A percentile compares a stretch with the other conserved stretches of the same genome.
phyloP scores from a whole-genome alignment of 2,113 vertebrate genomes.

The Mustelus asterias region DNA sequence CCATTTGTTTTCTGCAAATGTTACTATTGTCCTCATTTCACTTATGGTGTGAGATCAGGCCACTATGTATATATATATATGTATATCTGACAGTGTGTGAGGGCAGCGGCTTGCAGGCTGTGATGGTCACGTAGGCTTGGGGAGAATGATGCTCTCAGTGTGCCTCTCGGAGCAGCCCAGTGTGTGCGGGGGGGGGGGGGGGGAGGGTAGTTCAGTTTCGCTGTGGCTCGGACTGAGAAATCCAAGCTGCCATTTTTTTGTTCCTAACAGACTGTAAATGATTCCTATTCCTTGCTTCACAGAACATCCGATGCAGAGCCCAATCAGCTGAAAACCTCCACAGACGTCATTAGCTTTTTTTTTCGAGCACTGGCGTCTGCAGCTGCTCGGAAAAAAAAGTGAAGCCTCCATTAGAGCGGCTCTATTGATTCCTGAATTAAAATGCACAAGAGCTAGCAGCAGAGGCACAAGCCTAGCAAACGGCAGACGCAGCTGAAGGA shows the following conservation, averaged over 20 bases:
- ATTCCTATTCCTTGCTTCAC: conserved; percentile 61
- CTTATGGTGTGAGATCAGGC: neutral
- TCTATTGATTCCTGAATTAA: conserved; percentile 63
- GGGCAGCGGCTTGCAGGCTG: conserved; percentile 48
- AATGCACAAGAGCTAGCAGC: conserved; percentile 50
- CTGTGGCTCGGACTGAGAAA: conserved; percentile 47
- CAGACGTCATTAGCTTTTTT: conserved; percentile 60
- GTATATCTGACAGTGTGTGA: neutral
- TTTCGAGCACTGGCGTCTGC: conserved; percentile 47
- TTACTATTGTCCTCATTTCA: conserved; percentile 13
- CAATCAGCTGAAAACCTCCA: conserved; percentile 63
- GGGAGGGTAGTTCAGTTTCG: conserved; percentile 14
- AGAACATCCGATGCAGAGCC: conserved; percentile 73
- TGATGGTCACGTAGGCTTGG: conserved; percentile 44
- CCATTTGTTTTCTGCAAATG: conserved; percentile 19
- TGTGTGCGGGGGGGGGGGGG: neutral
- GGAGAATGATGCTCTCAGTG: conserved; percentile 31
- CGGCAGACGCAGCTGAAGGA: conserved; percentile 40
- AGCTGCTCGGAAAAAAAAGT: conserved; percentile 46
- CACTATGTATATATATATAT: neutral
- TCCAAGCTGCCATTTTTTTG: conserved; percentile 46
- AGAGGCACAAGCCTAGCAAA: conserved; percentile 38
- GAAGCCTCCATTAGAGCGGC: conserved; percentile 59
- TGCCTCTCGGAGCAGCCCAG: conserved; percentile 35
- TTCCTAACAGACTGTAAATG: conserved; percentile 47